A percentile compares a stretch with the other conserved stretches of the same genome.
Evolutionary conservation across 1,140 invertebrate species (phyloP).

Genomic region (Aphaenogaster ashmeadi): DNA sequence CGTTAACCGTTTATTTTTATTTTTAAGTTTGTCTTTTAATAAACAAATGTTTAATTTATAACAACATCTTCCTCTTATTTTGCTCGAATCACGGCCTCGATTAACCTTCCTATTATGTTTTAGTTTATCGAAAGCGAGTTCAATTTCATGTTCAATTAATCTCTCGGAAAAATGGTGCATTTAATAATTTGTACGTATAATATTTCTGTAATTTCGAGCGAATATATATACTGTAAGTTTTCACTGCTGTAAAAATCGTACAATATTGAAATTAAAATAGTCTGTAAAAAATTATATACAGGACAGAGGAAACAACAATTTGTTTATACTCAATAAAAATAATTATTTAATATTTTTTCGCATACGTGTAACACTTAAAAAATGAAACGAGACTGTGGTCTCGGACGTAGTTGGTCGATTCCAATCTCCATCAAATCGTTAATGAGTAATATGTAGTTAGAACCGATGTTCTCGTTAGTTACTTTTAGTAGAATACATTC

Average conservation of each 20-base stretch:
- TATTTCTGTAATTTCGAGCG: not conserved
- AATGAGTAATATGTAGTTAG: not conserved
- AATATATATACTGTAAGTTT: not conserved
- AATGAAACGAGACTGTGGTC: not conserved
- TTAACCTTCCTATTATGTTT: too few species aligned
- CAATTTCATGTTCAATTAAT: slow-evolving; percentile 12
- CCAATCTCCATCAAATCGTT: not conserved
- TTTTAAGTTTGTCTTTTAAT: too few species aligned
- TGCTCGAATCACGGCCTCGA: too few species aligned
- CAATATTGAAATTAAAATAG: not conserved
- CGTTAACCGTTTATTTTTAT: too few species aligned
- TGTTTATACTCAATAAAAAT: too few species aligned
- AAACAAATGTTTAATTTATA: too few species aligned
- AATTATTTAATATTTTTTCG: not conserved
- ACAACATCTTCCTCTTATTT: too few species aligned
- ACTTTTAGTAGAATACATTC: not conserved
- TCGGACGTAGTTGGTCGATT: not conserved
- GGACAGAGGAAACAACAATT: too few species aligned
- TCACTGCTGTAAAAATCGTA: not conserved
- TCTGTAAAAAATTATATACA: not conserved
- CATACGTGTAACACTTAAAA: not conserved
- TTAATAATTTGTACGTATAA: slow-evolving; percentile 12
- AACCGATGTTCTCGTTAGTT: slow-evolving; percentile 10
- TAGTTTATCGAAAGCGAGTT: not conserved
- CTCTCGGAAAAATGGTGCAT: not conserved